Evolutionary conservation across 2,888 invertebrate genomes (phyloP).

Genomic region (Amblyjoppa fuscipennis): DNA sequence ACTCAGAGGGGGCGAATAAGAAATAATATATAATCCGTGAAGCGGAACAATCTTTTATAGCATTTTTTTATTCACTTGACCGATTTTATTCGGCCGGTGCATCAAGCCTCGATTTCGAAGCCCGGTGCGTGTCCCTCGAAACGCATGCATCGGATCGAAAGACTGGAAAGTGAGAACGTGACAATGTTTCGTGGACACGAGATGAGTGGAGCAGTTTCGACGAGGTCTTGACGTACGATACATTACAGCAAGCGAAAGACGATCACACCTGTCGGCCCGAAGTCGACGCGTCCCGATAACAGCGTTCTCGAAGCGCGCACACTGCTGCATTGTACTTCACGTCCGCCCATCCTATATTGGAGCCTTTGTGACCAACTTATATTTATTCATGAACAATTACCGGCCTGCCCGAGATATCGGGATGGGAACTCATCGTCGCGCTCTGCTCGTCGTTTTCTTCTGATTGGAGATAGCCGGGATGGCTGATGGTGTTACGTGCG

Average conservation of each 20-base stretch:
- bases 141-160: conserved; percentile 20
- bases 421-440: conserved; percentile 59
- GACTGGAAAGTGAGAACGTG: conserved; percentile 68
- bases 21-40: conserved; percentile 75
- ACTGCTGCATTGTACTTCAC: conserved; percentile 78
- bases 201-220: conserved; percentile 9
- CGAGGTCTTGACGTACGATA: conserved; percentile 18
- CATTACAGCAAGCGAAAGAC: conserved; percentile 45
- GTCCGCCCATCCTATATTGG: conserved; percentile 71
- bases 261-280: conserved; percentile 75
- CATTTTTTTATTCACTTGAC: conserved; percentile 78
- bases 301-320: conserved; percentile 51
- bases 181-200: conserved; percentile 61
- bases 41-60: conserved; percentile 76
- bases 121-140: conserved; percentile 58
- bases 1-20: conserved; percentile 56
- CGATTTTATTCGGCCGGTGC: conserved; percentile 76
- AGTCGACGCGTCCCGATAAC: conserved; percentile 65
- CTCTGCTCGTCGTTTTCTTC: conserved; percentile 67
- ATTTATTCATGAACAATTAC: conserved; percentile 85
- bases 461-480: conserved; percentile 47
- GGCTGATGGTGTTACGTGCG: conserved; percentile 45
- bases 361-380: conserved; percentile 80
- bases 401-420: conserved; percentile 71
- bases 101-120: conserved; percentile 72